Conservation (phyloP, 2,113 vertebrate species). For the Cyprinodon tularosa region DNA sequence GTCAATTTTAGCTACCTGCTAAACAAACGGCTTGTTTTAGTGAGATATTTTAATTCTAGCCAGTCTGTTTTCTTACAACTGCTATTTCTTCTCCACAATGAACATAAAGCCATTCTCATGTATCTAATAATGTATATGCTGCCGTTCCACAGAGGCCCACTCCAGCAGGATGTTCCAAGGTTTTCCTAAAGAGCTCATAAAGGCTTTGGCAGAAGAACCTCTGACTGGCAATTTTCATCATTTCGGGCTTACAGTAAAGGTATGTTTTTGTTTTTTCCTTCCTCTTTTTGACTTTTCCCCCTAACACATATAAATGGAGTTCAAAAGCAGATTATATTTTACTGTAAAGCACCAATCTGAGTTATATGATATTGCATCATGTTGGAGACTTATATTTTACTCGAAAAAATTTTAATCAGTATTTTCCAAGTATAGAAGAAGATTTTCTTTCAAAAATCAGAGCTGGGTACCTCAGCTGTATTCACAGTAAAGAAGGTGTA, state of each 20-base stretch:
- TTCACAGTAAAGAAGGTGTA: background rate
- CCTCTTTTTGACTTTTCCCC: background rate
- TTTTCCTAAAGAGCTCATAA: constrained; percentile 71
- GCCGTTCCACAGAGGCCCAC: constrained; percentile 56
- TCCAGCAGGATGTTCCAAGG: constrained; percentile 76
- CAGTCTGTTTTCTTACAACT: too few species aligned
- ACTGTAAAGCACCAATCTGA: background rate
- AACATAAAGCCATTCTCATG: background rate
- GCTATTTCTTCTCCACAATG: background rate
- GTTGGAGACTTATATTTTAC: background rate
- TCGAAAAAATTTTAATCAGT: too few species aligned
- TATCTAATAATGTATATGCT: background rate
- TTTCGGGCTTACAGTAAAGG: constrained; percentile 77
- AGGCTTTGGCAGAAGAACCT: constrained; percentile 72
- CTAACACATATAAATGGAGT: constrained; percentile 1
- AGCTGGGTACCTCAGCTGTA: background rate
- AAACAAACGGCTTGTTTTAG: too few species aligned
- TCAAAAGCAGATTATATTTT: background rate
- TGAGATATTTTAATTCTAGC: too few species aligned
- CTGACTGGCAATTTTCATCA: constrained; percentile 84
- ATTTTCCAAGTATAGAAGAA: background rate
- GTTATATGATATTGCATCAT: background rate
- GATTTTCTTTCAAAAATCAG: background rate
- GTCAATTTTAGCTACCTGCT: background rate
- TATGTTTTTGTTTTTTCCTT: constrained; percentile 37